Evolutionary conservation across 2,113 vertebrate species (phyloP).

Genomic region (Sylvilagus bachmani): DNA sequence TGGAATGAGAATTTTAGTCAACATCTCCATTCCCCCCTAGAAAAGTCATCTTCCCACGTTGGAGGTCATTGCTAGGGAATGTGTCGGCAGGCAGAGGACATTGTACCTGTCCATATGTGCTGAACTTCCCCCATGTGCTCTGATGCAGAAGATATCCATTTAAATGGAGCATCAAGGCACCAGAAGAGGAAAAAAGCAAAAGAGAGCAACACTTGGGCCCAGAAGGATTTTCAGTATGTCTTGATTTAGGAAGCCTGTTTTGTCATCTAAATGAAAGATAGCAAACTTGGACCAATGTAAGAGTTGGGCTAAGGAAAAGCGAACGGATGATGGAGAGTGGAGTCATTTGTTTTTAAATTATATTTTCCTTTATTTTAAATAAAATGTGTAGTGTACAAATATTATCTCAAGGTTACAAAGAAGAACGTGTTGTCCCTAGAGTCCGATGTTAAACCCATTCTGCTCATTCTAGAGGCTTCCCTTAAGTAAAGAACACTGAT

Average conservation of each 20-base stretch:
- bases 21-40: background rate
- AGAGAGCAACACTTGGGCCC: background rate
- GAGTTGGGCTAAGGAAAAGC: background rate
- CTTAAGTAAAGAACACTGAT: background rate
- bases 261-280: background rate
- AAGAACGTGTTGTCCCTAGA: background rate
- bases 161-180: background rate
- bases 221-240: background rate
- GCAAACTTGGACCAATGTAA: background rate
- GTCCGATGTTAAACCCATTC: background rate
- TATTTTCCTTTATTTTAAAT: background rate
- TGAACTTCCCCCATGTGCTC: background rate
- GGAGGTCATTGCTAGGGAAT: background rate
- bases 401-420: background rate
- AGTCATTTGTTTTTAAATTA: constrained; percentile 30
- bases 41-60: background rate
- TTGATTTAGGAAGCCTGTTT: background rate
- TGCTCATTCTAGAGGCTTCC: background rate
- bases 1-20: background rate
- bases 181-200: background rate
- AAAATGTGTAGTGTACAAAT: background rate
- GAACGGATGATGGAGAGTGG: background rate
- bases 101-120: background rate
- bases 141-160: background rate
- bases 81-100: background rate